Evolutionary conservation across 92 coral and sea anemone genomes (phyloP).

Genomic region (Epizoanthus ramosus): DNA sequence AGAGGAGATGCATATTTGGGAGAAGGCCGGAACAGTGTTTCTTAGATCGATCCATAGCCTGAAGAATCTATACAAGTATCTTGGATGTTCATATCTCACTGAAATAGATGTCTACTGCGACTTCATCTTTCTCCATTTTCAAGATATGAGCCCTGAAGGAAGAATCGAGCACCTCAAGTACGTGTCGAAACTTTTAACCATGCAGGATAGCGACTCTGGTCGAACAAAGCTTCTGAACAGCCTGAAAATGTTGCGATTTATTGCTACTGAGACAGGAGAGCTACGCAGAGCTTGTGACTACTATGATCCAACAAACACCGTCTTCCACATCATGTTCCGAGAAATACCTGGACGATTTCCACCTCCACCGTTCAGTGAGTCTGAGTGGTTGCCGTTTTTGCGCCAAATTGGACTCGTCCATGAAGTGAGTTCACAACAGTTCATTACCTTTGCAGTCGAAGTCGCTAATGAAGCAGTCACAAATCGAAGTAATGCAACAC

Average conservation of each 20-base stretch:
- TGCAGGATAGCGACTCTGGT: not conserved
- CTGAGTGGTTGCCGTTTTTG: conserved; percentile 56
- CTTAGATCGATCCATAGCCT: conserved; percentile 15
- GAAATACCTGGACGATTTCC: conserved; percentile 55
- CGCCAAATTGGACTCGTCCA: conserved; percentile 52
- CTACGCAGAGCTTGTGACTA: conserved; percentile 49
- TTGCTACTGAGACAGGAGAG: conserved; percentile 38
- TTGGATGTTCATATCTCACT: conserved; percentile 46
- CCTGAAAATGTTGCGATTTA: conserved; percentile 19
- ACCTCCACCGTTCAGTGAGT: conserved; percentile 52
- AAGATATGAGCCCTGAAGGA: conserved; percentile 37
- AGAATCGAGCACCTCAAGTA: conserved; percentile 58
- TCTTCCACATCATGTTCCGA: conserved; percentile 59
- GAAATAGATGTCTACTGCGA: conserved; percentile 62
- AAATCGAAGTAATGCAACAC: conserved; percentile 20
- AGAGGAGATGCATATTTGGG: conserved; percentile 55
- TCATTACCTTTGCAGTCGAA: conserved; percentile 52
- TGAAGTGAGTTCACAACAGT: conserved; percentile 42
- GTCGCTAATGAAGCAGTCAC: conserved; percentile 54
- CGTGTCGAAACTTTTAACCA: conserved; percentile 12
- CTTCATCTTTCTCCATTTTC: conserved; percentile 57
- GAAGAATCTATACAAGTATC: conserved; percentile 38
- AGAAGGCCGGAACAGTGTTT: conserved; percentile 51
- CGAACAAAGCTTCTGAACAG: not conserved
- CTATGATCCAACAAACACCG: conserved; percentile 59